Evolutionary conservation across 2,113 vertebrate species (phyloP).

Genomic region (Athene cunicularia): DNA sequence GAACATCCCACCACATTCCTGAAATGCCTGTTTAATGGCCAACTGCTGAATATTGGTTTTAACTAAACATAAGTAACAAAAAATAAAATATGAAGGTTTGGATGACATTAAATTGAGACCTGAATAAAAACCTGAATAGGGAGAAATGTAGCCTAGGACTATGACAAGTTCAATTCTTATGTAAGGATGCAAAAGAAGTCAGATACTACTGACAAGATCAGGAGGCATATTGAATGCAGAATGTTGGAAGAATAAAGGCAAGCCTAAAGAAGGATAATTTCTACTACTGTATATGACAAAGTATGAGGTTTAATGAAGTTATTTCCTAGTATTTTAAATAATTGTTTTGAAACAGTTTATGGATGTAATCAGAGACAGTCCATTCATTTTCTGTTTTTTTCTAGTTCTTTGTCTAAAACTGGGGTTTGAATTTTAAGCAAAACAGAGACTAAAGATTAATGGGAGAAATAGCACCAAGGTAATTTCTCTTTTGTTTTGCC

Average conservation of each 20-base stretch:
- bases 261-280: neutral
- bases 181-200: neutral
- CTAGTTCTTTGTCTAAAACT: neutral
- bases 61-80: neutral
- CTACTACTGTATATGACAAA: neutral
- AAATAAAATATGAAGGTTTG: neutral
- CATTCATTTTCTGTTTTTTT: neutral
- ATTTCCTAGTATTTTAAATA: neutral
- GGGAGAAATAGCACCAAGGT: neutral
- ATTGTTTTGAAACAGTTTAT: neutral
- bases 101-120: neutral
- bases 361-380: neutral
- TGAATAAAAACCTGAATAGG: neutral
- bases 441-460: neutral
- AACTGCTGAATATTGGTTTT: conserved; percentile 21
- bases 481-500: neutral
- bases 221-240: neutral
- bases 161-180: neutral
- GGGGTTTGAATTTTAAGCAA: neutral
- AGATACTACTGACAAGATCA: neutral
- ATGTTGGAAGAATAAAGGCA: neutral
- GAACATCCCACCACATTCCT: conserved; percentile 4
- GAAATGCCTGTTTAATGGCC: conserved; percentile 19
- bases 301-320: neutral
- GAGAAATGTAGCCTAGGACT: neutral